A percentile compares a stretch with the other conserved stretches of the same genome.
Evolutionary conservation across 2,888 invertebrate species (phyloP).

Genomic region (Xestia c-nigrum): DNA sequence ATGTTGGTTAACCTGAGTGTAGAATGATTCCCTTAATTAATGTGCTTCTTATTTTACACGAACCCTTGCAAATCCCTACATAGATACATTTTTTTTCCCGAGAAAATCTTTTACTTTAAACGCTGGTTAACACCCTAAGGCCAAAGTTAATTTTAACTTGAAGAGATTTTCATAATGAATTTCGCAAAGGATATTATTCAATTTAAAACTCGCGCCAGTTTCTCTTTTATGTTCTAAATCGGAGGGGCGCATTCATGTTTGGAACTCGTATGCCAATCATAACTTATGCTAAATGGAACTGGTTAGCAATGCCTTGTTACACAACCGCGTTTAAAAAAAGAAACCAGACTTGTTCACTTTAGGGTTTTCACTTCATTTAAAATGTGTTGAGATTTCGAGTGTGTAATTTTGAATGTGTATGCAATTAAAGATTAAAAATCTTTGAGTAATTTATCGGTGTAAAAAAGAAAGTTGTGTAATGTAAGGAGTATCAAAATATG

Average conservation of each 20-base stretch:
- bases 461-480: constrained; percentile 48
- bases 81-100: background rate
- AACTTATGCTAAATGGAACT: constrained; percentile 66
- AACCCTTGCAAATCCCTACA: too few relatives aligned
- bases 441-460: constrained; percentile 37
- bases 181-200: constrained; percentile 23
- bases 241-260: constrained; percentile 56
- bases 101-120: background rate
- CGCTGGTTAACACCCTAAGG: background rate
- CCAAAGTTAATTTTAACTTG: background rate
- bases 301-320: constrained; percentile 63
- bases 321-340: constrained; percentile 66
- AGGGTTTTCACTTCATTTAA: constrained; percentile 67
- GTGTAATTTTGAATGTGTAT: constrained; percentile 50
- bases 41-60: too few relatives aligned
- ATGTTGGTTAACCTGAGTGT: too few relatives aligned
- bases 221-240: constrained; percentile 64
- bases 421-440: constrained; percentile 45
- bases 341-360: constrained; percentile 60
- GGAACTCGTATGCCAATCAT: constrained; percentile 63
- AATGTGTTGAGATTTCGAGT: constrained; percentile 49
- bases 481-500: constrained; percentile 30
- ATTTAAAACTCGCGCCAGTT: constrained; percentile 43
- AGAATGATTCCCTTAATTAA: too few relatives aligned
- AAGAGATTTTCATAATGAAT: background rate